These are phyloP conservation scores for Perca schrenkii DNA, from an alignment of 2,113 vertebrate genomes.

Conservation along the genomic window DNA sequence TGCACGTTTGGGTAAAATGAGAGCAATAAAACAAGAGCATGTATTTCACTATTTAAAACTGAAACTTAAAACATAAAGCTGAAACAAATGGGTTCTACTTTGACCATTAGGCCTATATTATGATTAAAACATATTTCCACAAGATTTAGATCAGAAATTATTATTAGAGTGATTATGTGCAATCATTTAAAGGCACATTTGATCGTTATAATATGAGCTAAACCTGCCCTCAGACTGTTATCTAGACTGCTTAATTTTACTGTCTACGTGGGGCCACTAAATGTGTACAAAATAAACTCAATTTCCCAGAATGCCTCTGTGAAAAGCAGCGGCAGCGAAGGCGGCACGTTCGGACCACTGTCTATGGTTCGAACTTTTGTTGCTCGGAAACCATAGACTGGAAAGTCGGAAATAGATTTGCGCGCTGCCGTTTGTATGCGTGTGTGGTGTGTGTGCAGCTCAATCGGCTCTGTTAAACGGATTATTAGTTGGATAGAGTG, in stretches of 20 bases:
- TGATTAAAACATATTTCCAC: background rate
- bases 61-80: background rate
- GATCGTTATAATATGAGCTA: background rate
- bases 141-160: background rate
- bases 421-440: slow-evolving; percentile 46
- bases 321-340: slow-evolving; percentile 41
- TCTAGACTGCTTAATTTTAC: too few species aligned
- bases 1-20: background rate
- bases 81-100: background rate
- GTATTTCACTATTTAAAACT: background rate
- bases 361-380: slow-evolving; percentile 18
- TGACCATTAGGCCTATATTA: background rate
- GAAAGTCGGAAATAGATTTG: slow-evolving; percentile 42
- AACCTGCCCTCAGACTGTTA: background rate
- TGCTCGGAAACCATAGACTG: slow-evolving; percentile 35
- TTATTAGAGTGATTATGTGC: background rate
- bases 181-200: background rate
- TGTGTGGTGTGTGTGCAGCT: background rate
- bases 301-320: slow-evolving; percentile 68
- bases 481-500: slow-evolving; percentile 7
- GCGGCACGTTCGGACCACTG: slow-evolving; percentile 56
- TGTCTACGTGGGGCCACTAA: too few species aligned
- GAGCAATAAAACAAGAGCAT: background rate
- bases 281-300: slow-evolving; percentile 31
- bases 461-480: slow-evolving; percentile 26